Base-by-base conservation (phyloP, 2,797 vertebrate genomes). In the Cuniculus paca region DNA sequence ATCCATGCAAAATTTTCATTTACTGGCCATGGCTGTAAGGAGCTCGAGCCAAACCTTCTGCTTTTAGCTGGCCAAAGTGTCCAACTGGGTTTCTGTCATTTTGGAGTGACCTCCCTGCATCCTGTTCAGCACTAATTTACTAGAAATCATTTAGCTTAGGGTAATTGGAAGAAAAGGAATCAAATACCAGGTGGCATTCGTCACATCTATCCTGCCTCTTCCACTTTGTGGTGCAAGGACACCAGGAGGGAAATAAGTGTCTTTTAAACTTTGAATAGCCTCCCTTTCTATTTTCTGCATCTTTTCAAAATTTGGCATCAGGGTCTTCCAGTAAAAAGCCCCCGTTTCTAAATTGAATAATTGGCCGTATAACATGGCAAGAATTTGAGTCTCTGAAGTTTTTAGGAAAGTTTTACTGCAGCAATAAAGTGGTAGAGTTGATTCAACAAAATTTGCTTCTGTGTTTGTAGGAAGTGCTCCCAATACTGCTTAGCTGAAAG, bases 1-100 rank as follows among this genome's bases (percentile, higher is more conserved):
- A 94, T 39, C 24, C 24, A 42, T 3, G 36, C 48, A 9, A 85
- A 19, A 13, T 16, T 95, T 97, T 97, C 60, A 88, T 90, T 78
- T 94, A 56, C 31, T 96, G 95, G 42, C 92, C 89, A n/a, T 81
- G 78, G 92, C 74, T 83, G 42, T 26, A 56, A 79, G 65, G 82
- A 70, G 50, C 68, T 36, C 63, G n/a, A n/a, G 39, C 48, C 79
- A 88, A 84, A 65, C 39, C 87, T 11, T 74, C 9, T 19, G 75
- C 61, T 80, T 70, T 70, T 94, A 63, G 28, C 70, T 68, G 61
- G 54, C 77, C 48, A 19, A 94, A 54, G 58, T 78, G 50, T 60
- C 91, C 81, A 88, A 20, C 68, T 88, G 74, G 78, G 84, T 80
- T 72, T 87, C 63, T 92, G 93, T 48, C 70, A 14, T 45, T 87